Evolutionary conservation across 1,140 invertebrate genomes (phyloP).

Genomic region (Macrobrachium rosenbergii): DNA sequence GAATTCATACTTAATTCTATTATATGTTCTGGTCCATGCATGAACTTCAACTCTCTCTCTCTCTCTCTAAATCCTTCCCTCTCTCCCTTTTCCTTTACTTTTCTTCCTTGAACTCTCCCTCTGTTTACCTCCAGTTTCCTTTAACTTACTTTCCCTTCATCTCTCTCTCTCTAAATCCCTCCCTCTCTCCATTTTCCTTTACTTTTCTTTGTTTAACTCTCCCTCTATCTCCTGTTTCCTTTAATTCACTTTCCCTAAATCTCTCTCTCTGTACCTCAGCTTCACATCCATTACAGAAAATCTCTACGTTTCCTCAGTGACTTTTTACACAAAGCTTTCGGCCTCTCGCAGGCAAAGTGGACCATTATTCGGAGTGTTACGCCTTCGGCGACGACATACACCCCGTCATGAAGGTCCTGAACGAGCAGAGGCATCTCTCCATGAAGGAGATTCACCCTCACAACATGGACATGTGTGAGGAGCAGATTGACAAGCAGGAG

Average conservation of each 20-base stretch:
- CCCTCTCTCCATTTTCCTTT: neutral
- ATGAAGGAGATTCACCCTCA: slow-evolving; percentile 66
- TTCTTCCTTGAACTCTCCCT: neutral
- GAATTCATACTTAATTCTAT: neutral
- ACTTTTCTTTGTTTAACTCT: neutral
- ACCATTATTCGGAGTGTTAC: slow-evolving; percentile 67
- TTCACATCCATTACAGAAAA: neutral
- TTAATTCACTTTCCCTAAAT: slow-evolving; percentile 40
- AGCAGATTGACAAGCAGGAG: slow-evolving; percentile 67
- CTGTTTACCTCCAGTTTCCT: neutral
- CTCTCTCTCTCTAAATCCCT: slow-evolving; percentile 21
- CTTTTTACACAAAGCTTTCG: neutral
- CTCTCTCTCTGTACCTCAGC: slow-evolving; percentile 1
- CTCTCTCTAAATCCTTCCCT: too few species aligned
- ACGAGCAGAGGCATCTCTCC: slow-evolving; percentile 66
- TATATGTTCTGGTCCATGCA: neutral
- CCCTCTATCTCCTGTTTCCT: slow-evolving; percentile 7
- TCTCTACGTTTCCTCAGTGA: neutral
- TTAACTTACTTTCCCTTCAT: neutral
- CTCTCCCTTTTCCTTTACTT: neutral
- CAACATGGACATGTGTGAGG: slow-evolving; percentile 67
- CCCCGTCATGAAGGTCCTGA: slow-evolving; percentile 67
- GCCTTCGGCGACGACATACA: slow-evolving; percentile 67
- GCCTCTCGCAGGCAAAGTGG: slow-evolving; percentile 64
- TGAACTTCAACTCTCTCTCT: neutral